Base-by-base conservation (phyloP, 2,797 vertebrate species). In the Cryptoblepharus egeriae region DNA sequence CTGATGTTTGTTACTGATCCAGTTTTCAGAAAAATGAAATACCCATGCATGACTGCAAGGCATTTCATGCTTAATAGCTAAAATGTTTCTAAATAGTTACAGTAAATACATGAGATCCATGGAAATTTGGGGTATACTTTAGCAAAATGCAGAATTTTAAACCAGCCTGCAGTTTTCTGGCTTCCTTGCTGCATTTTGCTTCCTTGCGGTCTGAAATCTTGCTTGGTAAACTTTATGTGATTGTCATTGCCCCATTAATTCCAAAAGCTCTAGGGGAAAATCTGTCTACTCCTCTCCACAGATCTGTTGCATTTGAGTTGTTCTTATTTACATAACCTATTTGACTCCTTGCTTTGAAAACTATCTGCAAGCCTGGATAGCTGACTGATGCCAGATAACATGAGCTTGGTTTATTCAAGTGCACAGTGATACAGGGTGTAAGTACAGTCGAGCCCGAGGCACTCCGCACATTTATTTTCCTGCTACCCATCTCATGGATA, bases 281-380 rank as follows among this genome's bases (percentile, higher is more conserved):
- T 80, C 85, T 87, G 0, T 45, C 78, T 87, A 16, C 15, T 49
- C 77, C 60, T 90, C 87, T 79, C 79, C 81, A 82, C 69, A 81
- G 86, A 77, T 90, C 75, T 72, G 30, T 0, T 0, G 76, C 81
- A 28, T 87, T 37, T 85, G 76, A 84, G 83, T 88, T 90, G 81
- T 87, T 83, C 83, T 91, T 81, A 90, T 92, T 88, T 92, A n/a
- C 70, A 83, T 90, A 92, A 92, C 84, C 89, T 85, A 87, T 90
- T 88, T 90, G 83, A 88, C 70, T 85, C 75, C 39, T 52, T 1
- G 4, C 0, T 77, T 42, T 52, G 69, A 77, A 77, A 90, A 61
- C 63, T 75, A 58, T 52, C 42, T 79, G 60, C n/a, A 81, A 85
- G 69, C 79, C 87, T 77, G 80, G 75, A 84, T 39, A 58, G 42